These are phyloP conservation scores for Oceanodroma leucorhoa DNA, from an alignment of 2,797 vertebrate genomes.

Conservation along the genomic window DNA sequence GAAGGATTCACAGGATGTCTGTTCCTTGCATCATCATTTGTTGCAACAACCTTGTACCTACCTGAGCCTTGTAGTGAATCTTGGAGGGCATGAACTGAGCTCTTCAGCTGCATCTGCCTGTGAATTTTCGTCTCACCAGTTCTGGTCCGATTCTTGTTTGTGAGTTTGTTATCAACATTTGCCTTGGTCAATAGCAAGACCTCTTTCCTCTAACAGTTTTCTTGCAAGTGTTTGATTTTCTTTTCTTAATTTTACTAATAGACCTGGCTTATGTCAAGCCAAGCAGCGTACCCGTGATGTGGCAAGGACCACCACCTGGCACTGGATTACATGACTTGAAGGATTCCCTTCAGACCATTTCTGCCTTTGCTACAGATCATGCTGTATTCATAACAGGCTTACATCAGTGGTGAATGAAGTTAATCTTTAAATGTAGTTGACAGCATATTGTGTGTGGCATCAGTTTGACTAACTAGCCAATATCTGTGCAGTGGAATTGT, in stretches of 20 bases:
- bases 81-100: not conserved
- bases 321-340: not conserved
- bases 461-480: not conserved
- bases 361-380: not conserved
- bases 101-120: not conserved
- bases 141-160: not conserved
- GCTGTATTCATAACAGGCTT: not conserved
- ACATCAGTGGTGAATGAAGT: not conserved
- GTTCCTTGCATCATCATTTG: not conserved
- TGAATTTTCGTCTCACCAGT: not conserved
- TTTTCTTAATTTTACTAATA: not conserved
- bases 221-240: not conserved
- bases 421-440: not conserved
- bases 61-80: not conserved
- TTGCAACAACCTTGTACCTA: not conserved
- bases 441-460: not conserved
- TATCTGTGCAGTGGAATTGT: not conserved
- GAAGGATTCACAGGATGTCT: not conserved
- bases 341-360: not conserved
- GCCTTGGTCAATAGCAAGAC: not conserved
- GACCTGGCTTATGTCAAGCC: not conserved
- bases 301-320: not conserved
- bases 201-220: not conserved
- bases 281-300: not conserved
- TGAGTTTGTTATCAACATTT: not conserved